Evolutionary conservation across 2,797 vertebrate genomes (phyloP).

Genomic region (Sorex maritimensis): DNA sequence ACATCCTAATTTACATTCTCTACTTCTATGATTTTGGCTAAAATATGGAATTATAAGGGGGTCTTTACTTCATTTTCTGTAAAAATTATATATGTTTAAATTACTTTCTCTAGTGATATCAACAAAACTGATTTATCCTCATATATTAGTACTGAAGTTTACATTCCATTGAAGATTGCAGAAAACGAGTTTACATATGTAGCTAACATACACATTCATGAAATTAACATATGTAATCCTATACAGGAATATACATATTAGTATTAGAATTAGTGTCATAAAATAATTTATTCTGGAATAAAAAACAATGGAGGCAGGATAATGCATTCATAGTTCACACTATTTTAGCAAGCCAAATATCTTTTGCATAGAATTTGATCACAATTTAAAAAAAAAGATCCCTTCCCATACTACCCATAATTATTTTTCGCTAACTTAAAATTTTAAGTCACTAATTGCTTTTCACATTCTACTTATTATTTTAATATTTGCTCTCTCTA

Average conservation of each 20-base stretch:
- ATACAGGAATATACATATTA: not conserved
- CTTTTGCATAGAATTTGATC: not conserved
- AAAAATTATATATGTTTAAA: slow-evolving; percentile 2
- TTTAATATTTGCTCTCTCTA: not conserved
- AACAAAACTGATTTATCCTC: not conserved
- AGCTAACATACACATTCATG: not conserved
- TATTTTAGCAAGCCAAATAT: slow-evolving; percentile 7
- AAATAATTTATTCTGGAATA: not conserved
- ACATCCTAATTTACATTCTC: no score
- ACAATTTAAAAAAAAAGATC: not conserved
- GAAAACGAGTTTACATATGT: not conserved
- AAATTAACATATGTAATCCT: not conserved
- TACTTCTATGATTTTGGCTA: not conserved
- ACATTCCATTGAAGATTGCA: not conserved
- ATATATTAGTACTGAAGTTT: not conserved
- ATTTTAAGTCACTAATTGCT: not conserved
- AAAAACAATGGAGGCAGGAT: not conserved
- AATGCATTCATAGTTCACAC: not conserved
- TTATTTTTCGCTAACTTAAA: not conserved
- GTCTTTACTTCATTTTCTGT: not conserved
- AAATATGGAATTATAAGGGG: not conserved
- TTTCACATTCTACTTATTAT: not conserved
- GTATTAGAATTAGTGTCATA: not conserved
- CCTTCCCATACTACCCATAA: not conserved
- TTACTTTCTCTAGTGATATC: not conserved